phyloP scores from a whole-genome alignment of 2,797 vertebrate genomes.

The Liasis olivaceus region DNA sequence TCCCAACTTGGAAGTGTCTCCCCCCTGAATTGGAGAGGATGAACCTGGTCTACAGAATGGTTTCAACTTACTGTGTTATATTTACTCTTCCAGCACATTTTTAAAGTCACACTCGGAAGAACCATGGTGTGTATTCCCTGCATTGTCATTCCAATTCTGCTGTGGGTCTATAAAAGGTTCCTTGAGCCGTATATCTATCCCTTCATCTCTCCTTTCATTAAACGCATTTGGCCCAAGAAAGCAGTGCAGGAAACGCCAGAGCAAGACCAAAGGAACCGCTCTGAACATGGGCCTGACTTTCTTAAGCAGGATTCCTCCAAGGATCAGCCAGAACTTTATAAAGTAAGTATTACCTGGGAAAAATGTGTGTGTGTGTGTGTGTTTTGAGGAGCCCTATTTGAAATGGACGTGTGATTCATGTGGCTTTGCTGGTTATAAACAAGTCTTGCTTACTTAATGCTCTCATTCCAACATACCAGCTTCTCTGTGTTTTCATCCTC shows the following conservation, averaged over 20 bases:
- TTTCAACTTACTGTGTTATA: background rate
- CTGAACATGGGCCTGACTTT: conserved; percentile 45
- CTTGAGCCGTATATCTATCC: conserved; percentile 92
- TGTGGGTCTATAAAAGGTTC: conserved; percentile 97
- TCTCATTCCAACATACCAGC: background rate
- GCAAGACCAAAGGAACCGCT: conserved; percentile 50
- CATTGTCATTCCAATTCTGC: conserved; percentile 92
- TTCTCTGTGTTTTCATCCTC: background rate
- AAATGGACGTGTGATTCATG: background rate
- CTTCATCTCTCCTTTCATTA: conserved; percentile 84
- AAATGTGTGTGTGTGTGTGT: background rate
- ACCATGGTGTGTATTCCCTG: conserved; percentile 97
- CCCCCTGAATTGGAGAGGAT: background rate
- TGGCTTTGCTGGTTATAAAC: background rate
- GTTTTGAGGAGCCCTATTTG: background rate
- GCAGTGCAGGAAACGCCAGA: conserved; percentile 70
- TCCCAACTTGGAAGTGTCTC: background rate
- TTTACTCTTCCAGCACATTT: background rate
- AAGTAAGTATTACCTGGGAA: conserved; percentile 56
- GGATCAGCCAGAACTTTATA: conserved; percentile 13
- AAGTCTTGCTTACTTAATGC: background rate
- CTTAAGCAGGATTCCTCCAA: rapidly evolving
- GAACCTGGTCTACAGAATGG: background rate
- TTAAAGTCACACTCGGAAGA: background rate
- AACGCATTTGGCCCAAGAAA: conserved; percentile 82